phyloP scores from a whole-genome alignment of 2,888 invertebrate genomes.

The Epinotia bilunana region DNA sequence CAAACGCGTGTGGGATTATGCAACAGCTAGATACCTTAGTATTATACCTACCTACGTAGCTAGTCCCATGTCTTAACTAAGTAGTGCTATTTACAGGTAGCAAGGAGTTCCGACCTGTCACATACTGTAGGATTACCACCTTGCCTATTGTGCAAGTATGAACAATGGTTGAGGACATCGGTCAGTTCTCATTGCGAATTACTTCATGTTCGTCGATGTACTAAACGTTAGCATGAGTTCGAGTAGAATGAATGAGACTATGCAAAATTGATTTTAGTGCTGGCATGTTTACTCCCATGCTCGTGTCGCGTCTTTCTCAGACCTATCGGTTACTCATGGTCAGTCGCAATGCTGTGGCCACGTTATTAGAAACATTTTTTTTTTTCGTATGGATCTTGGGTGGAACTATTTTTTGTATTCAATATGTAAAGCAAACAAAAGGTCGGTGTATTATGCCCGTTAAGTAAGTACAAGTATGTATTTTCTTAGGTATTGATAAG shows the following conservation, averaged over 20 bases:
- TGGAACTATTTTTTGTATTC: no score
- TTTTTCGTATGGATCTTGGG: no score
- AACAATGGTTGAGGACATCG: slow-evolving; percentile 15
- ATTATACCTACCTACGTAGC: neutral
- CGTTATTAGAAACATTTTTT: no score
- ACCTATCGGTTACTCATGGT: no score
- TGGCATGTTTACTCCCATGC: neutral
- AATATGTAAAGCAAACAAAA: no score
- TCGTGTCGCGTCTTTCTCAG: no score
- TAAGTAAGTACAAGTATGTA: no score
- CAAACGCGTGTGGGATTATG: neutral
- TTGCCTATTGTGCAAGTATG: slow-evolving; percentile 26
- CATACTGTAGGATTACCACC: slow-evolving; percentile 12
- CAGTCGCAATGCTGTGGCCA: no score
- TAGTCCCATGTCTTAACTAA: slow-evolving; percentile 10
- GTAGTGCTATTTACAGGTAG: slow-evolving; percentile 1
- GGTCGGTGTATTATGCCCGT: no score
- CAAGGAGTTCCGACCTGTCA: slow-evolving; percentile 22
- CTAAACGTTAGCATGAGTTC: neutral
- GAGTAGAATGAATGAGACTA: neutral
- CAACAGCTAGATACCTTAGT: neutral
- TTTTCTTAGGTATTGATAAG: neutral
- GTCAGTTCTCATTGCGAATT: slow-evolving; percentile 1
- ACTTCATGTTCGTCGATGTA: neutral
- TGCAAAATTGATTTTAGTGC: neutral